Conservation (phyloP, 2,797 vertebrate genomes). For the Clarias laeviceps region DNA sequence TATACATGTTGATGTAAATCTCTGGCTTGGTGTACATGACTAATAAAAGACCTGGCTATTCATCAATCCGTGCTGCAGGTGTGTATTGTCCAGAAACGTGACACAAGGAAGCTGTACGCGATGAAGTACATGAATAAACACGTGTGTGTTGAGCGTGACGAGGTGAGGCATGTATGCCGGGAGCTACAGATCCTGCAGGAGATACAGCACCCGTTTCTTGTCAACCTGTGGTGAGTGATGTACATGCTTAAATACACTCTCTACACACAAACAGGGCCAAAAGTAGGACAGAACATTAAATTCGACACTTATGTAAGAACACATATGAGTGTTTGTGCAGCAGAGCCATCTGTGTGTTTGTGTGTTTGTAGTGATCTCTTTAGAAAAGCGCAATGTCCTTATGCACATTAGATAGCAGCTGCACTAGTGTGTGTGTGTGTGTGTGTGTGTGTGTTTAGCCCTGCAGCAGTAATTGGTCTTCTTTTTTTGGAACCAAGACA, state of each 20-base stretch:
- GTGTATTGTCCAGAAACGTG: constrained; percentile 94
- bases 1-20: background rate
- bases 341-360: background rate
- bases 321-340: constrained; percentile 3
- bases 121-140: constrained; percentile 99
- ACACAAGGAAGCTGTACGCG: constrained; percentile 96
- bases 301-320: constrained; percentile 34
- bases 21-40: background rate
- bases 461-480: constrained; percentile 25
- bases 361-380: constrained; percentile 3
- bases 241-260: background rate
- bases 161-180: constrained; percentile 92
- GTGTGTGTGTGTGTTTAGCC: constrained; percentile 15
- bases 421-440: constrained; percentile 8
- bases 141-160: constrained; percentile 91
- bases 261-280: background rate
- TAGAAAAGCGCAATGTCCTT: constrained; percentile 9
- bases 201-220: constrained; percentile 91
- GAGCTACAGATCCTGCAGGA: constrained; percentile 97
- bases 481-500: constrained; percentile 31
- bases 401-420: constrained; percentile 32
- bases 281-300: constrained; percentile 24
- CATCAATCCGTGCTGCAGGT: constrained; percentile 72
- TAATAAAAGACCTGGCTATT: background rate
- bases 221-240: constrained; percentile 89